phyloP scores from a whole-genome alignment of 2,797 vertebrate species.

The Galago senegalensis region DNA sequence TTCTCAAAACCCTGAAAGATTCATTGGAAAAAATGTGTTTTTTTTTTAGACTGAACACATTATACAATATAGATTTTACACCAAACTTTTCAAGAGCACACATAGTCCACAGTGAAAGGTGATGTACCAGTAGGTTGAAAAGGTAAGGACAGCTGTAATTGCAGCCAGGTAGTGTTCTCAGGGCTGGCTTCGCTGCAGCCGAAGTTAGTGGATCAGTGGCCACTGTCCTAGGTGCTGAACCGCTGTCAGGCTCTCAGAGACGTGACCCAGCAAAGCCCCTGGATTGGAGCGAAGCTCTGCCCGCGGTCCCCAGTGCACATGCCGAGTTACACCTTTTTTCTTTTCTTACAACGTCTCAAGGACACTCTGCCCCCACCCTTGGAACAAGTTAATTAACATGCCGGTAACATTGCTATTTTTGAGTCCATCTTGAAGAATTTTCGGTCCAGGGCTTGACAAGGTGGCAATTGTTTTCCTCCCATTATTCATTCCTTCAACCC shows the following conservation, averaged over 20 bases:
- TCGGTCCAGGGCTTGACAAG: conserved; percentile 64
- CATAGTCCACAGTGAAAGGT: neutral
- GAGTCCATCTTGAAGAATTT: conserved; percentile 77
- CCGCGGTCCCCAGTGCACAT: neutral
- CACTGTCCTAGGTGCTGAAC: conserved; percentile 77
- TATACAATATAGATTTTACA: neutral
- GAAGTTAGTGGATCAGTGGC: accelerated
- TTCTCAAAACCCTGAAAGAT: neutral
- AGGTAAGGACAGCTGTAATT: neutral
- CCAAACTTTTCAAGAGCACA: neutral
- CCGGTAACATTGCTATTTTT: conserved; percentile 65
- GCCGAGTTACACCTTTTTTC: neutral
- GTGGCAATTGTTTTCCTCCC: conserved; percentile 55
- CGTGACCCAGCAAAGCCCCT: neutral
- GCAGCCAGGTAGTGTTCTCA: neutral
- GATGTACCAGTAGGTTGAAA: neutral
- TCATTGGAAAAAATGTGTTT: neutral
- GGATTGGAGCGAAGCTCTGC: neutral
- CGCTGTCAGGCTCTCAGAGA: neutral
- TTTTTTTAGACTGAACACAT: neutral
- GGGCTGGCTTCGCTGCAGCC: accelerated
- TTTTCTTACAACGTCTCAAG: conserved; percentile 62
- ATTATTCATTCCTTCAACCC: conserved; percentile 74
- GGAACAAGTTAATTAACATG: conserved; percentile 76
- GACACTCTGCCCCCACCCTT: conserved; percentile 54